Conservation (phyloP, 1,140 invertebrate species). For the Lethocerus indicus region DNA sequence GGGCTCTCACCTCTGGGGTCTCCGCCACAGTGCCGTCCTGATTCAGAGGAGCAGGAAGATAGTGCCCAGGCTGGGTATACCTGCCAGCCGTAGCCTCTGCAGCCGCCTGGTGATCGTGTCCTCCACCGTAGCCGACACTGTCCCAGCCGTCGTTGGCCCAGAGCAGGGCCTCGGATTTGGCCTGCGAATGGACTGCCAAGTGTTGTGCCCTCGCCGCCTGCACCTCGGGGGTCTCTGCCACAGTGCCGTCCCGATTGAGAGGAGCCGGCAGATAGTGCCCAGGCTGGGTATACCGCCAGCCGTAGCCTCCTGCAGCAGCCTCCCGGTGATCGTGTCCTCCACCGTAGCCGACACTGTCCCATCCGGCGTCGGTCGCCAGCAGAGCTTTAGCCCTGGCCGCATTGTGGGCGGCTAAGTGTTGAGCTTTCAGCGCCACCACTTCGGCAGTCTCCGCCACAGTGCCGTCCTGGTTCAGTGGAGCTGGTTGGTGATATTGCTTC, state of each 20-base stretch:
- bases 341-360: too few species aligned
- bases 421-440: slow-evolving; percentile 19
- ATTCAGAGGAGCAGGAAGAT: slow-evolving; percentile 7
- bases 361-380: too few species aligned
- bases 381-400: slow-evolving; percentile 7
- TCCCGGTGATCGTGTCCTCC: too few species aligned
- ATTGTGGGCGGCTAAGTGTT: slow-evolving; percentile 18
- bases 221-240: neutral
- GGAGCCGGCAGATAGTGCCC: neutral
- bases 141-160: neutral
- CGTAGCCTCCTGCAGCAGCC: too few species aligned
- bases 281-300: slow-evolving; percentile 11
- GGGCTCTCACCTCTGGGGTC: slow-evolving; percentile 26
- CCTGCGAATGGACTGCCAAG: neutral
- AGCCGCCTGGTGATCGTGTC: neutral
- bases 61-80: neutral
- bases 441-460: slow-evolving; percentile 31
- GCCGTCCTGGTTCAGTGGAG: slow-evolving; percentile 23
- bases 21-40: slow-evolving; percentile 23
- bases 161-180: neutral
- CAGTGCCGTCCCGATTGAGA: neutral
- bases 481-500: slow-evolving; percentile 11
- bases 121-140: too few species aligned
- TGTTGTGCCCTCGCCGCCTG: neutral
- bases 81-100: neutral